Evolutionary conservation across 2,888 invertebrate species (phyloP), one percentile per base, ranked within the genome.

Genomic region (Troides helena): DNA sequence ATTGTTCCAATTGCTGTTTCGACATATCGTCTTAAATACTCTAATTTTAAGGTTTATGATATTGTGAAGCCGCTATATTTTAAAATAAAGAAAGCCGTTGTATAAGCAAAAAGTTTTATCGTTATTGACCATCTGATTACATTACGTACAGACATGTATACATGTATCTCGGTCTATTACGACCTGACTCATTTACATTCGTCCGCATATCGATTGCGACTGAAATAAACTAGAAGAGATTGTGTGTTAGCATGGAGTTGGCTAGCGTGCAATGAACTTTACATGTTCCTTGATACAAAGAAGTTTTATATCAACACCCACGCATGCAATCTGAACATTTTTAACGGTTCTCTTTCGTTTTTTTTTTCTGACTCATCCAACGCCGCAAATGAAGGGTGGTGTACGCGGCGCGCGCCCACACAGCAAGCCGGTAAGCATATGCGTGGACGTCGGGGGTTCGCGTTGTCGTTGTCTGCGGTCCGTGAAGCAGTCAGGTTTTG

Each of bases 31-130:
- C 90, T 89, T 76, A 75, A 74, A 85, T 88, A 87, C 85, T 85
- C 85, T 92, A 90, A 82, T 86, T 83, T 79, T 92, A 92, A 92
- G 92, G 83, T 88, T 71, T 84, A 86, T 85, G 81, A 87, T 89
- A 92, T 92, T 92, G 92, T 92, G 91, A 92, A 90, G 89, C 88
- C 88, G 88, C 90, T 92, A 90, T 92, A 91, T 92, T 92, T 92
- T 90, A 91, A 92, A 92, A 91, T 92, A 92, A 92, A 92, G 89
- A 86, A 90, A 90, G 89, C 90, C 89, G 89, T 91, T 91, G 89
- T 90, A 88, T 91, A 91, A 90, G 88, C 92, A 89, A 87, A 87
- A 88, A 81, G 84, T 90, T 88, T 85, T 89, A 90, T 89, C 87
- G 91, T 89, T 90, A 90, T 88, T 90, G 81, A 87, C 87, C 87